Conservation (phyloP, 2,888 invertebrate species). For the Tetragonula carbonaria region DNA sequence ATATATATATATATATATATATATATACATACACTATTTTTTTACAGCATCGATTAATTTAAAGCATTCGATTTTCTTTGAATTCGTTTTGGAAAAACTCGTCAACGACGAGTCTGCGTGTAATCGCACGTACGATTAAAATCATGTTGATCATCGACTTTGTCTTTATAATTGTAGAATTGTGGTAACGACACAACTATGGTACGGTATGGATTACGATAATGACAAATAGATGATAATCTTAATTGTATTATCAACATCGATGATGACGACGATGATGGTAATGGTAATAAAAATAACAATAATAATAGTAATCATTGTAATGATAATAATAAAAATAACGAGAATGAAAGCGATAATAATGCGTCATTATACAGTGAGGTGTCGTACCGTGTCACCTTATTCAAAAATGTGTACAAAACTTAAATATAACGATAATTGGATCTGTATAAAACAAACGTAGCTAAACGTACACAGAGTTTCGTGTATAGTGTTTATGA, state of each 20-base stretch:
- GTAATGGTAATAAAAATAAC: not conserved
- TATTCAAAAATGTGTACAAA: slow-evolving; percentile 38
- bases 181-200: not conserved
- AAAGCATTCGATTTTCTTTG: not conserved
- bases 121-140: not conserved
- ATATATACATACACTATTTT: not conserved
- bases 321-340: slow-evolving; percentile 23
- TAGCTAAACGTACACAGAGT: slow-evolving; percentile 14
- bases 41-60: not conserved
- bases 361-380: slow-evolving; percentile 8
- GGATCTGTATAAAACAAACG: slow-evolving; percentile 31
- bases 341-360: slow-evolving; percentile 19
- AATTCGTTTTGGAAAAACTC: not conserved
- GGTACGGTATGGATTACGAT: not conserved
- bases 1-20: not conserved
- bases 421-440: slow-evolving; percentile 32
- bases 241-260: not conserved
- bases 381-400: slow-evolving; percentile 23
- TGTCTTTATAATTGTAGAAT: not conserved
- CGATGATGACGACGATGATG: not conserved
- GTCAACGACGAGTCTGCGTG: not conserved
- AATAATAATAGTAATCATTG: slow-evolving; percentile 16
- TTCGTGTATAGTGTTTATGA: slow-evolving; percentile 33
- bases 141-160: not conserved
- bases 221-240: not conserved